Percentiles rank a stretch among this genome's conserved stretches.
Conservation (phyloP, 2,797 vertebrate genomes). For the Mus minutoides region DNA sequence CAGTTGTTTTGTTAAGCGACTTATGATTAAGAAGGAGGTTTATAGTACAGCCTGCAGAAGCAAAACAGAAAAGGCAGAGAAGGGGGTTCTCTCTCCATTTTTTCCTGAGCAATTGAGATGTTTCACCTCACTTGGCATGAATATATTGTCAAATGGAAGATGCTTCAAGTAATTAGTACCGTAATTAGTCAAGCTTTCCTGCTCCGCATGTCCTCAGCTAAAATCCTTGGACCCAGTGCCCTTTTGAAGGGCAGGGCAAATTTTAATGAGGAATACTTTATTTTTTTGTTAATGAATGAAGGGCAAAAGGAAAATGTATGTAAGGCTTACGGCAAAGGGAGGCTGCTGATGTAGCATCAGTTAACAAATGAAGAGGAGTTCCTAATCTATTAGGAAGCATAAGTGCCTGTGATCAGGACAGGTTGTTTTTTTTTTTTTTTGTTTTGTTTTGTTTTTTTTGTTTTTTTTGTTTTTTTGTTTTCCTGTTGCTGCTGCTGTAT, state of each 20-base stretch:
- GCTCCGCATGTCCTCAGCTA: slow-evolving; percentile 73
- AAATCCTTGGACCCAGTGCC: slow-evolving; percentile 82
- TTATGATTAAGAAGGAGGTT: slow-evolving; percentile 73
- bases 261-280: slow-evolving; percentile 51
- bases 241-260: slow-evolving; percentile 77
- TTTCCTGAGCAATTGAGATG: slow-evolving; percentile 83
- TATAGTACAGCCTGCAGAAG: slow-evolving; percentile 67
- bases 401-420: neutral
- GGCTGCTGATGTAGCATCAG: slow-evolving; percentile 59
- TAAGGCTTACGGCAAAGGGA: slow-evolving; percentile 67
- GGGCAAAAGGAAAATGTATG: slow-evolving; percentile 67
- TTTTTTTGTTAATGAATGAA: slow-evolving; percentile 75
- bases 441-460: no score
- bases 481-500: neutral
- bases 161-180: slow-evolving; percentile 85
- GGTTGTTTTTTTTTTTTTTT: neutral
- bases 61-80: slow-evolving; percentile 50
- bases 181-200: slow-evolving; percentile 86
- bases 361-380: slow-evolving; percentile 69
- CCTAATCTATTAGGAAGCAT: neutral
- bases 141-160: slow-evolving; percentile 85
- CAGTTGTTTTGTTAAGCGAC: slow-evolving; percentile 69
- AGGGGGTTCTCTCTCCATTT: slow-evolving; percentile 46
- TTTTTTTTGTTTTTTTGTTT: neutral
- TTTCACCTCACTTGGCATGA: slow-evolving; percentile 82